Evolutionary conservation across 2,797 vertebrate species (phyloP), one percentile per base, ranked within the genome.

Genomic region (Amazona finschi): DNA sequence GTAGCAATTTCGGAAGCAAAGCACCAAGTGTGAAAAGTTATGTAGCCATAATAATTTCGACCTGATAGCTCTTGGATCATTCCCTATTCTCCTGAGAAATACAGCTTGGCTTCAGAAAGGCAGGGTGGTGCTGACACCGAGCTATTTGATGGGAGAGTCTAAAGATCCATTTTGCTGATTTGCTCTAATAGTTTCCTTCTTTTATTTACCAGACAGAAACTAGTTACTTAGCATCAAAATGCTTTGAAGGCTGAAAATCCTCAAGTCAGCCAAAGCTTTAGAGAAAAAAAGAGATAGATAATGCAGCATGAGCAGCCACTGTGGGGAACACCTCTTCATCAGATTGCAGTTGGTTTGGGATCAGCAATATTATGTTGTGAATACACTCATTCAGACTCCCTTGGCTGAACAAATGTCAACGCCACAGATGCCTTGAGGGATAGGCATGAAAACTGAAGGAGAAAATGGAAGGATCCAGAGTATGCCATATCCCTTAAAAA

Each of bases 341-440:
- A 85, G 64, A 39, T 31, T 43, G 55, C 81, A 44, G 73, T 44
- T 86, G 71, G 57, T 84, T 20, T 39, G 41, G 39, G 36, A 64
- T 86, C 66, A 84, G 72, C 62, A 58, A 17, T 16, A 33, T 28
- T 18, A 38, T 7, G 3, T 17, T 30, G 52, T 69, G 81, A 95
- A 93, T 64, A 33, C 7, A 24, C 22, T 52, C 90, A 44, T 49
- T 80, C 80, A 89, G 64, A 17, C 21, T 87, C 70, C 67, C 41
- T 43, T 67, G 83, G 73, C 75, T 89, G 85, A 91, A 85, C 72
- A 95, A 92, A 92, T 22, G 28, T 60, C 80, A 74, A 24, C n/a
- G 74, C 22, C 81, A 85, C 41, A 72, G 50, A 43, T 22, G 8
- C 39, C 67, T 67, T 82, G 46, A 87, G 83, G 57, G 64, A 80